Evolutionary conservation across 2,113 vertebrate genomes (phyloP).

Genomic region (Brachypodius melanocephalos): DNA sequence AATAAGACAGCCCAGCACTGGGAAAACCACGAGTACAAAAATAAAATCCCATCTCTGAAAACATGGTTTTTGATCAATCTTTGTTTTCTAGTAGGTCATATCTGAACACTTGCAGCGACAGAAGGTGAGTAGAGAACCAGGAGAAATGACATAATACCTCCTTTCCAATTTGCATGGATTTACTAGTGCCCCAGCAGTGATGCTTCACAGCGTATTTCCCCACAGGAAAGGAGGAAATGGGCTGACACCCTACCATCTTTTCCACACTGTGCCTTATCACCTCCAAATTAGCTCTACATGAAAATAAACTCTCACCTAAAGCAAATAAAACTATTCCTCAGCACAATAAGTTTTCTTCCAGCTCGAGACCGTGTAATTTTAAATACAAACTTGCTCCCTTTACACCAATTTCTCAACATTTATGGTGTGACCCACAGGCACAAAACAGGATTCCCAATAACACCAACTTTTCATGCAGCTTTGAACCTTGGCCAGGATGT

Average conservation of each 20-base stretch:
- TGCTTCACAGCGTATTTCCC: fast-evolving
- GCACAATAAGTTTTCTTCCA: not conserved
- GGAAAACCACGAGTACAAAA: not conserved
- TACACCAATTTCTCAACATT: not conserved
- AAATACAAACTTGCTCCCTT: not conserved
- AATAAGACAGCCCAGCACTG: not conserved
- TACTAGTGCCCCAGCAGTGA: not conserved
- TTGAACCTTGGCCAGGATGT: not conserved
- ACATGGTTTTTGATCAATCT: fast-evolving
- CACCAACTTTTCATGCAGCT: not conserved
- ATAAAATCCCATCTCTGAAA: not conserved
- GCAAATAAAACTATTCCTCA: not conserved
- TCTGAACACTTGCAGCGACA: not conserved
- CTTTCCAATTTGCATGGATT: not conserved
- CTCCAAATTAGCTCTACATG: not conserved
- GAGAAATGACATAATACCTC: not conserved
- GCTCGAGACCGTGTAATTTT: not conserved
- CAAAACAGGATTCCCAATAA: not conserved
- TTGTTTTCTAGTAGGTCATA: not conserved
- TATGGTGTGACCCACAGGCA: not conserved
- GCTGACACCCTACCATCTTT: not conserved
- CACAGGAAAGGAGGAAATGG: not conserved
- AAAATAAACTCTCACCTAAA: not conserved
- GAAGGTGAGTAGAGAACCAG: not conserved
- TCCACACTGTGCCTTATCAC: not conserved